Evolutionary conservation across 2,888 invertebrate genomes (phyloP), one percentile per base, ranked within the genome.

Genomic region (Patella pellucida): DNA sequence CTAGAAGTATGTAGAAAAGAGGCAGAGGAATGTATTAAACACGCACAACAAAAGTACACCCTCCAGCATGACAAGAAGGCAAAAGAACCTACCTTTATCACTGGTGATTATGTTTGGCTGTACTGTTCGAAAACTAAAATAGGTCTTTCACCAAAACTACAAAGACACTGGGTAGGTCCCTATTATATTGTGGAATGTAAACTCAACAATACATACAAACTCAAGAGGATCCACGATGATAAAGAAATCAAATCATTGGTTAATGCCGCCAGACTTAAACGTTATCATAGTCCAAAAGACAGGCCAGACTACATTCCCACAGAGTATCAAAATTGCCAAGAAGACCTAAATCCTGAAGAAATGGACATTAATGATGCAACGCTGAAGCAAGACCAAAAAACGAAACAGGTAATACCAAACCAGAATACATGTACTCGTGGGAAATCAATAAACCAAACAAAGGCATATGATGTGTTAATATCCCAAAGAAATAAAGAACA

Each of bases 201-300:
- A 9, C 41, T 50, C 11, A 76, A 72, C 2, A 27, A 50, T 23
- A 72, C 50, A 14, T 76, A 41, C 31, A 27, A 68, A 16, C 16
- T 72, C 0, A 27, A 68, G 19, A 19, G 68, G 7, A 51, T 52
- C 23, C 9, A 16, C 1, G 41, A 62, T 19, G 68, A 72, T 23
- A 67, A 76, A 62, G 27, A 23, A 3, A 41, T 71, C 9, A 68
- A 52, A 16, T 51, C 72, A 2, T 56, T 51, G 15, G 54, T 69
- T 9, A 72, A 76, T 72, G 76, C 72, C 1, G 68, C 68, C 19
- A n/a, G 72, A 15, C 23, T 76, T 11, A 76, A 69, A 41, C 52
- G 16, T 0, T 73, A 69, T 31, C 3, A 19, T 15, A 68, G 52
- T 2, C 68, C 19, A n/a, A n/a, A n/a, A n/a, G n/a, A n/a, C n/a